Percentiles rank a stretch among this genome's conserved stretches.
Evolutionary conservation across 2,113 vertebrate genomes (phyloP).

Genomic region (Callipepla californica): DNA sequence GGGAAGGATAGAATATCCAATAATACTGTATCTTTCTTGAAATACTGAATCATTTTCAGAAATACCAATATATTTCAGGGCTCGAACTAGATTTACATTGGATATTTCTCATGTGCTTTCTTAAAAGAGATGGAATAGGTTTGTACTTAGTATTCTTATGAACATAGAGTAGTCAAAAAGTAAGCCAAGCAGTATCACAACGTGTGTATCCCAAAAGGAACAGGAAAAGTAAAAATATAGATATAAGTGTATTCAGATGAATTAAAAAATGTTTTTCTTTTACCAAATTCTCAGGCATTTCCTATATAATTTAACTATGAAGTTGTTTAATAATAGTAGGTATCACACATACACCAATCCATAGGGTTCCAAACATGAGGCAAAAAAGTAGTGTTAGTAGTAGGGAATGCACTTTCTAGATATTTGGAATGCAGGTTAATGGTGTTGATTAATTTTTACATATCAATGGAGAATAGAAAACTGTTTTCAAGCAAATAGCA

Average conservation of each 20-base stretch:
- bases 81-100: not conserved
- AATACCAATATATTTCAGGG: not conserved
- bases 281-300: not conserved
- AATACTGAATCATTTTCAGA: not conserved
- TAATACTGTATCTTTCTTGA: not conserved
- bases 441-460: not conserved
- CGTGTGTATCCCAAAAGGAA: not conserved
- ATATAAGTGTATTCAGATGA: not conserved
- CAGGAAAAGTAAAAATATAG: not conserved
- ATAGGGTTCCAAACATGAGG: not conserved
- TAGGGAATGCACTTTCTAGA: not conserved
- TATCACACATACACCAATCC: not conserved
- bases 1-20: not conserved
- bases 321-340: not conserved
- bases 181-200: not conserved
- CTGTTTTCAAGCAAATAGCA: not conserved
- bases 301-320: not conserved
- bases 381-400: not conserved
- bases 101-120: not conserved
- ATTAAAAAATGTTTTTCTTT: not conserved
- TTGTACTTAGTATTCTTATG: not conserved
- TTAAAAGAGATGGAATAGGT: not conserved
- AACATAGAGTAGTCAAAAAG: not conserved
- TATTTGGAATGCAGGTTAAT: not conserved
- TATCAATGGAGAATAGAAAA: not conserved